These are phyloP conservation scores for Nasonia vitripennis DNA, from an alignment of 1,140 invertebrate species.

Conservation along the genomic window DNA sequence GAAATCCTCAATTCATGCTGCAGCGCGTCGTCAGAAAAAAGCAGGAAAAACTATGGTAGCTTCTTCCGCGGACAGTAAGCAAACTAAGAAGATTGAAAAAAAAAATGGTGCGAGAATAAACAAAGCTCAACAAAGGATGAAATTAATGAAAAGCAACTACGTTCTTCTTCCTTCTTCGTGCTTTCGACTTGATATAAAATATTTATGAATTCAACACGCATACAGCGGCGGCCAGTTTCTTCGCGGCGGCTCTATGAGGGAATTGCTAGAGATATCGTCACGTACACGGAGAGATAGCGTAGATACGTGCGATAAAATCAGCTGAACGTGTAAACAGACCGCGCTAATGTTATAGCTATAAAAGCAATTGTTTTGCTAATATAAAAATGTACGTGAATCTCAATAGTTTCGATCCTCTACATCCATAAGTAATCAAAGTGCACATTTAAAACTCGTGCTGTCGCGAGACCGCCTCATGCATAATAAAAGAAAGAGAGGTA, in stretches of 20 bases:
- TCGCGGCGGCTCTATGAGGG: not conserved
- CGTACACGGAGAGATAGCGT: not conserved
- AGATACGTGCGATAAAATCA: not conserved
- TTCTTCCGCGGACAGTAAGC: too few species aligned
- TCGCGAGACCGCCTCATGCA: too few species aligned
- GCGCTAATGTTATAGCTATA: too few species aligned
- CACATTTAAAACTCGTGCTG: too few species aligned
- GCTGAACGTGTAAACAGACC: too few species aligned
- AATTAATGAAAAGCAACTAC: constrained; percentile 32
- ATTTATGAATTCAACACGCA: constrained; percentile 18
- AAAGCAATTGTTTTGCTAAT: too few species aligned
- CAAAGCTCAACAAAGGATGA: constrained; percentile 19
- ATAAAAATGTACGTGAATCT: too few species aligned
- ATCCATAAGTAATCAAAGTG: too few species aligned
- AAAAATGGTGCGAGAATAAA: not conserved
- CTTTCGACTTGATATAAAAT: not conserved
- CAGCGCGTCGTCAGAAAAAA: too few species aligned
- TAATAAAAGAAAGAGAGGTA: not conserved
- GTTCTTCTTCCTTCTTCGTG: not conserved
- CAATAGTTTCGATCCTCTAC: not conserved
- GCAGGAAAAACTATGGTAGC: not conserved
- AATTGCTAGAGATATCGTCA: not conserved
- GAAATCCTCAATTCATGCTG: not conserved
- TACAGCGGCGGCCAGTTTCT: not conserved
- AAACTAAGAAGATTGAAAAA: not conserved